Evolutionary conservation across 1,140 invertebrate genomes (phyloP).

Genomic region (Aphidius ervi): DNA sequence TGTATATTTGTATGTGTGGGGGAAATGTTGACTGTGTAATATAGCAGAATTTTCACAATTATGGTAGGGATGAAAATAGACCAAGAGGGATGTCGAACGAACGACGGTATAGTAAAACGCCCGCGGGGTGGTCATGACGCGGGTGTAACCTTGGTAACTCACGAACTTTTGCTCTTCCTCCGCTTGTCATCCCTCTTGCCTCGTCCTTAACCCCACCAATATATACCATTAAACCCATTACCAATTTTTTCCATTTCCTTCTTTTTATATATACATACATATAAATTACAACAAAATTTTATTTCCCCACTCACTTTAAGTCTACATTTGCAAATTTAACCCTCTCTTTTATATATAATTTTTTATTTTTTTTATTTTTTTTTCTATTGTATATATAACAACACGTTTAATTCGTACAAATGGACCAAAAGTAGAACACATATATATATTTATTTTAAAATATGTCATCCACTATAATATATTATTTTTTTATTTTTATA

Average conservation of each 20-base stretch:
- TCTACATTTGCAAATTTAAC: slow-evolving; percentile 20
- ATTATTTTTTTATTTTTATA: no score
- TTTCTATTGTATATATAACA: neutral
- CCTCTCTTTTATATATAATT: slow-evolving; percentile 9
- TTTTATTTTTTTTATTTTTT: neutral
- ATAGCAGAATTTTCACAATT: neutral
- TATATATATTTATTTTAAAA: neutral
- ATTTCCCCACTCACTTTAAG: slow-evolving; percentile 5
- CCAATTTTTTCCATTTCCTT: neutral
- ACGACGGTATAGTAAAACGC: slow-evolving; percentile 28
- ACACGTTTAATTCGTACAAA: slow-evolving; percentile 26
- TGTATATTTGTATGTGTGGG: neutral
- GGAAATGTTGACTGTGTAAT: slow-evolving; percentile 14
- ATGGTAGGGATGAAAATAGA: slow-evolving; percentile 21
- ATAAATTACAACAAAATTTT: neutral
- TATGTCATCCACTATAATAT: no score
- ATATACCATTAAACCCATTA: neutral
- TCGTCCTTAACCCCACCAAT: neutral
- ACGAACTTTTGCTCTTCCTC: slow-evolving; percentile 22
- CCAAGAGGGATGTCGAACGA: slow-evolving; percentile 25
- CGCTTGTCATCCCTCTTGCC: slow-evolving; percentile 16
- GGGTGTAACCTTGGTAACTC: slow-evolving; percentile 48
- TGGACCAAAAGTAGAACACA: slow-evolving; percentile 38
- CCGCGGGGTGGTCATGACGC: slow-evolving; percentile 41
- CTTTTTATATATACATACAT: no score